These are phyloP conservation scores for Muscicapa adusta DNA, from an alignment of 2,113 vertebrate genomes.

Conservation along the genomic window DNA sequence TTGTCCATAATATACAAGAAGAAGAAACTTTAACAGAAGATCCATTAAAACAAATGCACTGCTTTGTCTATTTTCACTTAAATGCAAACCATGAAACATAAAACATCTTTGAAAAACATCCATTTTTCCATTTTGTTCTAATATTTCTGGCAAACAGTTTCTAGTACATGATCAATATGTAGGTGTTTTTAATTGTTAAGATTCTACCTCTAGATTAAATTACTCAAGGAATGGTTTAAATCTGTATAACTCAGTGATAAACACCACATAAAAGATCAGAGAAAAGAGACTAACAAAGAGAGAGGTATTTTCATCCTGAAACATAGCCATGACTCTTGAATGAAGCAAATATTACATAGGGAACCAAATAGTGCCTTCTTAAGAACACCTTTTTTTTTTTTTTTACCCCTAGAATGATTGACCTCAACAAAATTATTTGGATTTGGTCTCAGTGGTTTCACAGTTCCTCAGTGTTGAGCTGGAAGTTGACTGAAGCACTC, in stretches of 20 bases:
- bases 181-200: neutral
- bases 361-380: neutral
- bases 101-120: neutral
- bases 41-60: neutral
- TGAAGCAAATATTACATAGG: neutral
- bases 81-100: neutral
- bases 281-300: neutral
- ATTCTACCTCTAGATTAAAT: neutral
- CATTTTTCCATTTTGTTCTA: neutral
- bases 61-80: neutral
- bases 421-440: neutral
- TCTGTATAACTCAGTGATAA: neutral
- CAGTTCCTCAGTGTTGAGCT: neutral
- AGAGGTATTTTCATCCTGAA: neutral
- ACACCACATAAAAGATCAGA: neutral
- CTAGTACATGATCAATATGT: neutral
- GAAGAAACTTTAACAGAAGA: neutral
- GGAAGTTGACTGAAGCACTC: neutral
- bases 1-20: neutral
- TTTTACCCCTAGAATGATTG: neutral
- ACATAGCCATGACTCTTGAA: neutral
- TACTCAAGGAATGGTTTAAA: neutral
- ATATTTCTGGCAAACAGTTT: neutral
- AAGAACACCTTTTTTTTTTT: accelerated
- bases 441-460: neutral